Evolutionary conservation across 1,140 invertebrate species (phyloP), one percentile per base, ranked within the genome.

Genomic region (Drosophila obscura): DNA sequence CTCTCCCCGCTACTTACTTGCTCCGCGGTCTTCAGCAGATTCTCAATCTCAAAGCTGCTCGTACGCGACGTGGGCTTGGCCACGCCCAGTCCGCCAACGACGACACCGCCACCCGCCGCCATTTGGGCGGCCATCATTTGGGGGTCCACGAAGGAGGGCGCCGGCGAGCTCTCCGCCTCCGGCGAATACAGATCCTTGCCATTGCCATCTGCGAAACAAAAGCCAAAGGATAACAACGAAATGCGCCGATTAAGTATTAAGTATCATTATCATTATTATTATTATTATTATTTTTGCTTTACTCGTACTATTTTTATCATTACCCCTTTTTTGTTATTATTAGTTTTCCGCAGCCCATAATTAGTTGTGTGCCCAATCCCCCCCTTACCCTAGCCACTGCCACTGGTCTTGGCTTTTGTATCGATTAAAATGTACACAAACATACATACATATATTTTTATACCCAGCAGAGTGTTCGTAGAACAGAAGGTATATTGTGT

Each of bases 1-100:
- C 43, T 13, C 57, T n/a, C 22, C 50, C 24, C 31, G 35, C 55
- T 57, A 85, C 90, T 91, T 92, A 92, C 91, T 84, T 92, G 94
- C 77, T 95, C 94, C 8, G 94, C 94, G 72, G 93, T 93, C 93
- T 97, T 97, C 56, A 97, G 93, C 65, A 97, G 94, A 93, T 97
- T 97, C 93, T 97, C 97, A 80, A 97, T 97, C 93, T 97, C 97
- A 81, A 97, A 97, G 28, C 96, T 97, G 92, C 96, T 97, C 46
- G 96, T 96, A 67, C 96, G 94, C 22, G 96, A 97, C 59, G 95
- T 95, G 68, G 94, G 94, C 93, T 95, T 94, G 66, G 92, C 84
- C 62, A 88, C 83, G 65, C 82, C 82, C 79, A 85, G 63, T 51
- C 51, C 90, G 24, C 56, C 52, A 19, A 83, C 57, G 26, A 60